A percentile compares a stretch with the other conserved stretches of the same genome.
These are phyloP conservation scores for Hoplias malabaricus DNA, from an alignment of 2,113 vertebrate species.

Conservation along the genomic window DNA sequence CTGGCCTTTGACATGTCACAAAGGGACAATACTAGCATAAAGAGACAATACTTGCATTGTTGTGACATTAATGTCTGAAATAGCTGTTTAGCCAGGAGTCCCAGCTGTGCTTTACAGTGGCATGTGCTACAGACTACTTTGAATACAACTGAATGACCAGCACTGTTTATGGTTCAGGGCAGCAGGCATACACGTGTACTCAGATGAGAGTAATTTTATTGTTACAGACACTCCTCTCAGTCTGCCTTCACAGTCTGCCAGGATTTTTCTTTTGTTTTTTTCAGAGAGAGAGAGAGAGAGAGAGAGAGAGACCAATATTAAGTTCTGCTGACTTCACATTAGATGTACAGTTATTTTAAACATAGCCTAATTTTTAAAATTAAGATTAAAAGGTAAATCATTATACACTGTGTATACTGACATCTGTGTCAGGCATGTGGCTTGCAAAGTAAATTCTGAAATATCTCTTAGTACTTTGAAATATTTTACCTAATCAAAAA, in stretches of 20 bases:
- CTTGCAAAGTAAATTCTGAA: too few relatives aligned
- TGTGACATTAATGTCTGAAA: not conserved
- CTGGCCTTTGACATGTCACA: not conserved
- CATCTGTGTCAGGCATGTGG: too few relatives aligned
- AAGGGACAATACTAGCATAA: not conserved
- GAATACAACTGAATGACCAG: not conserved
- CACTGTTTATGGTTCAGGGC: not conserved
- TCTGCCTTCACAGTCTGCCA: not conserved
- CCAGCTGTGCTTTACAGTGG: slow-evolving; percentile 33
- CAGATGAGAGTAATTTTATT: slow-evolving; percentile 2
- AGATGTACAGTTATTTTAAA: too few relatives aligned
- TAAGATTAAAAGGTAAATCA: too few relatives aligned
- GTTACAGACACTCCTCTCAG: not conserved
- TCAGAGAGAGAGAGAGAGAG: not conserved
- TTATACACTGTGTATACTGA: too few relatives aligned
- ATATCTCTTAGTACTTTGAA: too few relatives aligned
- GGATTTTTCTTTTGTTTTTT: not conserved
- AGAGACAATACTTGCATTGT: slow-evolving; percentile 1
- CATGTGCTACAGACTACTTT: not conserved
- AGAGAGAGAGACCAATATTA: not conserved
- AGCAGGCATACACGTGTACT: slow-evolving; percentile 16
- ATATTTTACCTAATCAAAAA: too few relatives aligned
- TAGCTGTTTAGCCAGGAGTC: not conserved
- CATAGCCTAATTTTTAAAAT: not conserved
- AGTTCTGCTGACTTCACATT: too few relatives aligned